phyloP scores from a whole-genome alignment of 2,888 invertebrate species.

The Pammene aurita region DNA sequence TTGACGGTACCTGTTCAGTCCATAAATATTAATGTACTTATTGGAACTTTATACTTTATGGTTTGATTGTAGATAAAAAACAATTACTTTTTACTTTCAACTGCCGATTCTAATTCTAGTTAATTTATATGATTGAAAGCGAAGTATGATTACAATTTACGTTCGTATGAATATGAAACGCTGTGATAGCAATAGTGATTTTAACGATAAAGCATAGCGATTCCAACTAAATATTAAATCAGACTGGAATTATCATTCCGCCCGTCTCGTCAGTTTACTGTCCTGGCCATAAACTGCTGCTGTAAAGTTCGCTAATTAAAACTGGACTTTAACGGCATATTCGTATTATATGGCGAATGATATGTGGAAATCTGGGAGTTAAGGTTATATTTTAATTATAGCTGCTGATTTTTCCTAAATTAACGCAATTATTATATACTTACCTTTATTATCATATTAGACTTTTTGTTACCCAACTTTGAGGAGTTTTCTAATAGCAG shows the following conservation, averaged over 20 bases:
- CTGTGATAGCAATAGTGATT: not conserved
- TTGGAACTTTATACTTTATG: not conserved
- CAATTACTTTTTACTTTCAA: too few relatives aligned
- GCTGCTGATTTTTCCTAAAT: too few relatives aligned
- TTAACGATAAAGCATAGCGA: constrained; percentile 6
- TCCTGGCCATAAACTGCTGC: constrained; percentile 34
- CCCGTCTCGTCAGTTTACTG: constrained; percentile 30
- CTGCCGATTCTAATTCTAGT: not conserved
- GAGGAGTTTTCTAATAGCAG: too few relatives aligned
- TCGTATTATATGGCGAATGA: constrained; percentile 13
- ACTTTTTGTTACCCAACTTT: too few relatives aligned
- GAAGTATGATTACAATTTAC: not conserved
- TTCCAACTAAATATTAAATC: constrained; percentile 24
- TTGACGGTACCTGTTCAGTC: too few relatives aligned
- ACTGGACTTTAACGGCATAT: constrained; percentile 30
- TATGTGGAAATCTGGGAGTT: constrained; percentile 9
- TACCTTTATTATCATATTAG: too few relatives aligned
- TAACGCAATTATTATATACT: too few relatives aligned
- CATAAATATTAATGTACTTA: too few relatives aligned
- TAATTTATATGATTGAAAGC: not conserved
- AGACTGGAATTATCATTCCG: constrained; percentile 32
- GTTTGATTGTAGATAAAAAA: too few relatives aligned
- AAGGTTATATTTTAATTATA: constrained; percentile 4
- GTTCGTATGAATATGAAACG: constrained; percentile 3
- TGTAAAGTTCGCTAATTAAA: constrained; percentile 37